phyloP scores from a whole-genome alignment of 1,140 invertebrate species.

The Drusus annulatus region DNA sequence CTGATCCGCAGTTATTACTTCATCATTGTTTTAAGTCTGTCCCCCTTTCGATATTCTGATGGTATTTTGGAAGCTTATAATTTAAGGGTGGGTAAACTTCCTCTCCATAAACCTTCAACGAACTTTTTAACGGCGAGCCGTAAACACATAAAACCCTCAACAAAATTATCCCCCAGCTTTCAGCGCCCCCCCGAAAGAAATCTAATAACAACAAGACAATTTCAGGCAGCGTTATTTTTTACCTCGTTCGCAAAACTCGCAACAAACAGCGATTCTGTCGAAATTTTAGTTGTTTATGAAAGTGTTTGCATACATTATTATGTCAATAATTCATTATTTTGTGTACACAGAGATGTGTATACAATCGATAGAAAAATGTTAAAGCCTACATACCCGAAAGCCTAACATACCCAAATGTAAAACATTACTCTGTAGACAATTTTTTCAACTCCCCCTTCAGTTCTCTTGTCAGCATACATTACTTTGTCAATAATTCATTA shows the following conservation, averaged over 20 bases:
- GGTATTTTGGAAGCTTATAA: conserved; percentile 33
- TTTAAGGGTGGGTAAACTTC: conserved; percentile 28
- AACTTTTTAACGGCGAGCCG: conserved; percentile 25
- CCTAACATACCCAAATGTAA: too few relatives aligned
- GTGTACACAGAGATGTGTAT: too few relatives aligned
- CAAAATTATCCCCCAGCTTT: conserved; percentile 12
- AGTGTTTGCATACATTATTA: too few relatives aligned
- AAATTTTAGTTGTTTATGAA: too few relatives aligned
- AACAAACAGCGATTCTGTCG: background rate
- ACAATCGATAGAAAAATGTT: too few relatives aligned
- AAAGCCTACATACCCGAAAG: too few relatives aligned
- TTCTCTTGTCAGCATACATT: too few relatives aligned
- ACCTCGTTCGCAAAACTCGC: background rate
- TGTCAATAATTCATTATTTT: too few relatives aligned
- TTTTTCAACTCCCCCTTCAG: too few relatives aligned
- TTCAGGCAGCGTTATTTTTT: conserved; percentile 1
- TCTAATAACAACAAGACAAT: conserved; percentile 28
- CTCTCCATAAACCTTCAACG: conserved; percentile 25
- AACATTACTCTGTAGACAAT: too few relatives aligned
- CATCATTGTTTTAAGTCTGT: conserved; percentile 17
- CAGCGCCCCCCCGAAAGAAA: background rate
- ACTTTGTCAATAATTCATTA: too few relatives aligned
- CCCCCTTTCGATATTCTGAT: conserved; percentile 24
- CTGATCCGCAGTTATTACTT: too few relatives aligned
- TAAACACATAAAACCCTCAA: conserved; percentile 38